Conservation (phyloP, 2,888 invertebrate genomes). For the Diploptera punctata region DNA sequence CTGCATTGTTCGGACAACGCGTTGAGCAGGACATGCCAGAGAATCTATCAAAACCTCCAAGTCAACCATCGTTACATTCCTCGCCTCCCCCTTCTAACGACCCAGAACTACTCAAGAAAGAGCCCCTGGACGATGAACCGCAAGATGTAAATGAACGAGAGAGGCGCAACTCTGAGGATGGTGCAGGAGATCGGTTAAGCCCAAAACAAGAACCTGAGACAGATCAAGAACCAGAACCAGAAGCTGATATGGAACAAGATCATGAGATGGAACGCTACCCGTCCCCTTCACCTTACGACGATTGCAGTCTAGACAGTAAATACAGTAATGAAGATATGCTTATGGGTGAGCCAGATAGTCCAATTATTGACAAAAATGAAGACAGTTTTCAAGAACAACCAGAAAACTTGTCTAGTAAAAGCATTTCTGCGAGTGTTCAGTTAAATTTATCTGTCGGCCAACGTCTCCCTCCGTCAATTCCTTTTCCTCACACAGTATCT, state of each 20-base stretch:
- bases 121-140: constrained; percentile 39
- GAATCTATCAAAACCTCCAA: constrained; percentile 72
- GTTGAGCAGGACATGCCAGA: constrained; percentile 80
- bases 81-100: constrained; percentile 49
- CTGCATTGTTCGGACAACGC: constrained; percentile 50
- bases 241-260: constrained; percentile 51
- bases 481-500: constrained; percentile 64
- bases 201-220: constrained; percentile 72
- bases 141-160: constrained; percentile 39
- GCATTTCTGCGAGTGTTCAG: not conserved
- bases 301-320: constrained; percentile 80
- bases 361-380: constrained; percentile 68
- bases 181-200: constrained; percentile 62
- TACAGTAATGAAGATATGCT: constrained; percentile 73
- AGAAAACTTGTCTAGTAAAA: constrained; percentile 71
- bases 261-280: constrained; percentile 64
- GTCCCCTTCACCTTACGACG: constrained; percentile 73
- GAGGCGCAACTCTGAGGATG: constrained; percentile 35
- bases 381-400: constrained; percentile 77
- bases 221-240: constrained; percentile 59
- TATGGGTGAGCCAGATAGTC: constrained; percentile 59
- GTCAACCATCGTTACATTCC: constrained; percentile 44
- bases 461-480: constrained; percentile 68
- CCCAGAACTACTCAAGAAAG: constrained; percentile 45
- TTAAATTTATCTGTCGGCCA: constrained; percentile 58